Conservation (phyloP, 2,113 vertebrate species). For the Anolis carolinensis region DNA sequence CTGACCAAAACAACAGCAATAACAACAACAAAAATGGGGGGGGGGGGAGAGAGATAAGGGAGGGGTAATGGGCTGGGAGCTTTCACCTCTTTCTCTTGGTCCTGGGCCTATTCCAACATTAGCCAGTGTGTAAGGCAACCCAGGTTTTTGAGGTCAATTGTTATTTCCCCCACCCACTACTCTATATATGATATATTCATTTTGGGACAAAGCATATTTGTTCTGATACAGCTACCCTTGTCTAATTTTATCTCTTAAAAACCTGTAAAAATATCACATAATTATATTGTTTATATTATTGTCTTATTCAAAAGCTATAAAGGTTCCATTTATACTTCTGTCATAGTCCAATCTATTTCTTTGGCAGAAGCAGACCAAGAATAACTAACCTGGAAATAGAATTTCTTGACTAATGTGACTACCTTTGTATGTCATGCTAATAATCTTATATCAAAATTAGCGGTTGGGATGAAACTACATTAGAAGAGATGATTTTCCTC, state of each 20-base stretch:
- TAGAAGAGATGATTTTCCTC: not conserved
- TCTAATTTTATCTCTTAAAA: not conserved
- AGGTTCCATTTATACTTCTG: not conserved
- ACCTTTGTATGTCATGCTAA: not conserved
- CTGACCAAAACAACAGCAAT: too few relatives aligned
- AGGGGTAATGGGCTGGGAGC: too few relatives aligned
- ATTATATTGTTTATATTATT: not conserved
- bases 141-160: too few relatives aligned
- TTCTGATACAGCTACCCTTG: not conserved
- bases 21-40: too few relatives aligned
- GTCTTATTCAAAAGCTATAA: conserved; percentile 8
- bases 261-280: not conserved
- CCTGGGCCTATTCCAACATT: too few relatives aligned
- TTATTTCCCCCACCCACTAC: too few relatives aligned
- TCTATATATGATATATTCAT: too few relatives aligned
- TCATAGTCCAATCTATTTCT: not conserved
- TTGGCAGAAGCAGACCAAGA: not conserved
- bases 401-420: conserved; percentile 9
- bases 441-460: rapidly evolving
- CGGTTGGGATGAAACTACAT: not conserved
- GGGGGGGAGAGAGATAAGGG: too few relatives aligned
- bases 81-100: too few relatives aligned
- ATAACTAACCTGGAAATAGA: not conserved
- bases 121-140: too few relatives aligned
- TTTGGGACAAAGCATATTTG: too few relatives aligned